Conservation (phyloP, 2,888 invertebrate genomes). For the Anorthoa munda region DNA sequence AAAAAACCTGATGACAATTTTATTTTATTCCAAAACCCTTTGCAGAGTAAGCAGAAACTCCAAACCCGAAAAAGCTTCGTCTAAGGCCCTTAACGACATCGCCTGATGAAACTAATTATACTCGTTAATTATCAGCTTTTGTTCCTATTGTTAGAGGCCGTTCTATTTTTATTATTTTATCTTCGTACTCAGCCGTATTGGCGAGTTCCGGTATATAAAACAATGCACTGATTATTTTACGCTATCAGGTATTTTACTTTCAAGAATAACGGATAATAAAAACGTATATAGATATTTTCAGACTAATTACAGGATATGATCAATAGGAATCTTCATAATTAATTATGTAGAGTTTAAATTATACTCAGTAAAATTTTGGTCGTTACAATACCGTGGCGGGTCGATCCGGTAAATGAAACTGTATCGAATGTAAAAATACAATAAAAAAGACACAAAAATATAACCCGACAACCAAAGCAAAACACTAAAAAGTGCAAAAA, state of each 20-base stretch:
- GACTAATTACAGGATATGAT: background rate
- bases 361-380: too few relatives aligned
- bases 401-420: too few relatives aligned
- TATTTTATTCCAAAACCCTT: slow-evolving; percentile 18
- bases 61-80: slow-evolving; percentile 25
- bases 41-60: slow-evolving; percentile 36
- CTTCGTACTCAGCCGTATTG: slow-evolving; percentile 1
- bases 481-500: too few relatives aligned
- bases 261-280: background rate
- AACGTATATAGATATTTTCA: background rate
- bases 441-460: too few relatives aligned
- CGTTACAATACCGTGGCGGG: too few relatives aligned
- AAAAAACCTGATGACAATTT: slow-evolving; percentile 23
- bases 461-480: too few relatives aligned
- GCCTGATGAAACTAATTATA: slow-evolving; percentile 60
- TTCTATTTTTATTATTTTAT: slow-evolving; percentile 33
- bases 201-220: slow-evolving; percentile 2
- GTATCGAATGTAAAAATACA: too few relatives aligned
- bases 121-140: slow-evolving; percentile 51
- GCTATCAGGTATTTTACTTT: background rate
- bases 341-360: background rate
- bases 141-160: slow-evolving; percentile 34
- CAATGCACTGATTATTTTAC: background rate
- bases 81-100: slow-evolving; percentile 36
- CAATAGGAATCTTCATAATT: background rate